A percentile compares a stretch with the other conserved stretches of the same genome.
Evolutionary conservation across 1,140 invertebrate species (phyloP).

Genomic region (Reticulitermes speratus): DNA sequence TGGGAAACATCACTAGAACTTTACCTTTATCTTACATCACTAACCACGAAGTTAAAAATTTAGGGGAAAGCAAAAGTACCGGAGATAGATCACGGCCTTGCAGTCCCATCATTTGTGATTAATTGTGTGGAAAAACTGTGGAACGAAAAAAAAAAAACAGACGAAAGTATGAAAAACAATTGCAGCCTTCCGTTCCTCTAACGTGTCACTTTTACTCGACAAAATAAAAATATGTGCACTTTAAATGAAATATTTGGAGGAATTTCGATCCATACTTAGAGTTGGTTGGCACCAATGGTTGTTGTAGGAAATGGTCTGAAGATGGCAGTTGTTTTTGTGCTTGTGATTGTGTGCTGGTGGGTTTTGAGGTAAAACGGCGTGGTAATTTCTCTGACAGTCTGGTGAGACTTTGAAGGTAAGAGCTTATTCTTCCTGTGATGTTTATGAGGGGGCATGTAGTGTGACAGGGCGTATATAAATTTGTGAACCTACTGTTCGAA

Average conservation of each 20-base stretch:
- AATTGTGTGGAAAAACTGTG: too few relatives aligned
- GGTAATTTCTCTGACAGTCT: neutral
- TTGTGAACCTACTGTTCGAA: neutral
- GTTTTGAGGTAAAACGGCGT: neutral
- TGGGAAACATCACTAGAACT: too few relatives aligned
- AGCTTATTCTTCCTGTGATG: neutral
- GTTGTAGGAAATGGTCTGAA: constrained; percentile 7
- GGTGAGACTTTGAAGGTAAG: neutral
- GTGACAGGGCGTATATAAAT: neutral
- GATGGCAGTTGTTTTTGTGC: constrained; percentile 5
- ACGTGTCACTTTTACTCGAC: too few relatives aligned
- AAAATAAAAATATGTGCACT: too few relatives aligned
- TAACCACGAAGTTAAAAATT: too few relatives aligned
- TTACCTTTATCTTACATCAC: too few relatives aligned
- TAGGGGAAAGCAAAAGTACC: too few relatives aligned
- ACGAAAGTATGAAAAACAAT: too few relatives aligned
- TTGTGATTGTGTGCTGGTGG: constrained; percentile 8
- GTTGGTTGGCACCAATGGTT: neutral
- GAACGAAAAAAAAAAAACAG: too few relatives aligned
- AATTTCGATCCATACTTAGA: neutral
- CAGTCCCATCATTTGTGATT: too few relatives aligned
- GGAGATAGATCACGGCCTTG: too few relatives aligned
- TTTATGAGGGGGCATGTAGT: neutral
- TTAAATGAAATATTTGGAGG: neutral
- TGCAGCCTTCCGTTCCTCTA: too few relatives aligned